Conservation (phyloP, 2,888 invertebrate species). For the Eilema griseolum region DNA sequence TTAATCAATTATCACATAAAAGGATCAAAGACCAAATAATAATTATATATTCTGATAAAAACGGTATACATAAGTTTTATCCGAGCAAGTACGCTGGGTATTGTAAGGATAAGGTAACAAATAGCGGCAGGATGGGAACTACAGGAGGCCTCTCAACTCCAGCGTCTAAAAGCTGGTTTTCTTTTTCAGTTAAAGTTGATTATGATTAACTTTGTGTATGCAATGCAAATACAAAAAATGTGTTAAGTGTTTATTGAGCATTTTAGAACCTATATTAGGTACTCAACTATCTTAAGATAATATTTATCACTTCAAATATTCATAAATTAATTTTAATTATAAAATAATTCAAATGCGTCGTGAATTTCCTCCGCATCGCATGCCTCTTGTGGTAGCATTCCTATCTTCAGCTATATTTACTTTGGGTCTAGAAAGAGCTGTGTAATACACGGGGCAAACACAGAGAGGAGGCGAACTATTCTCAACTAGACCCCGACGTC, state of each 20-base stretch:
- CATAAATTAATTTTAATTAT: too few species aligned
- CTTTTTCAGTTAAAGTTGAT: constrained; percentile 11
- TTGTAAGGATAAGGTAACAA: background rate
- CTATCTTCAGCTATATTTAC: too few species aligned
- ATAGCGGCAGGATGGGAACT: background rate
- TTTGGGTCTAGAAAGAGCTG: too few species aligned
- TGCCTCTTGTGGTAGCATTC: too few species aligned
- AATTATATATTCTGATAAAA: constrained; percentile 9
- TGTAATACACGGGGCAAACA: background rate
- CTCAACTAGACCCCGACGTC: too few species aligned
- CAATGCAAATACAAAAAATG: too few species aligned
- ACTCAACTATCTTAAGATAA: too few species aligned
- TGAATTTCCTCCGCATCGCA: too few species aligned
- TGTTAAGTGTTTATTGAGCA: too few species aligned
- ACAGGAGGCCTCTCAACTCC: background rate
- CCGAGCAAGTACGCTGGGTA: background rate
- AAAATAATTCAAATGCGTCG: too few species aligned
- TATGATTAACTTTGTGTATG: background rate
- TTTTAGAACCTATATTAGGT: too few species aligned
- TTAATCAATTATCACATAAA: background rate
- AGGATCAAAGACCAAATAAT: background rate
- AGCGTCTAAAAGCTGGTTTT: background rate
- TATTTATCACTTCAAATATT: too few species aligned
- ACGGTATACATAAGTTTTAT: constrained; percentile 4
- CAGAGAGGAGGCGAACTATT: background rate